These are phyloP conservation scores for Orussus abietinus DNA, from an alignment of 1,140 invertebrate genomes.

Conservation along the genomic window DNA sequence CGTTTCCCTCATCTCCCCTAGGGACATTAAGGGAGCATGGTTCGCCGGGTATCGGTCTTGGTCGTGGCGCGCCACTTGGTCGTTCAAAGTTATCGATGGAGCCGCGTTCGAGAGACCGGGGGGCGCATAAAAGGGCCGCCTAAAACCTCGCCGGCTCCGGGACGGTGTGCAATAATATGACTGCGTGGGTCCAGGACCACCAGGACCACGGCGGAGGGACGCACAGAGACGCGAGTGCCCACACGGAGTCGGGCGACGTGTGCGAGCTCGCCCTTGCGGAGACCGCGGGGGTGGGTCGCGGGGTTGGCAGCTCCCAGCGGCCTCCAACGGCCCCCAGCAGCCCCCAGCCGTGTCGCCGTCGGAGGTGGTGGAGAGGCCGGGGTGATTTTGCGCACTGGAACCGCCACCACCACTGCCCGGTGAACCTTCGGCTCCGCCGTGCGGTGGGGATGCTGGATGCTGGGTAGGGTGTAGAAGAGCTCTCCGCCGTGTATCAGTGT, in stretches of 20 bases:
- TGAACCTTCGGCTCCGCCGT: neutral
- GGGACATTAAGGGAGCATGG: no score
- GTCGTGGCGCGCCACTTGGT: no score
- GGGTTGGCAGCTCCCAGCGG: no score
- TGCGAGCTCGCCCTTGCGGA: constrained; percentile 22
- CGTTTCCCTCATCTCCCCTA: no score
- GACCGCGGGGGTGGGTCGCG: no score
- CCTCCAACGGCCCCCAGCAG: no score
- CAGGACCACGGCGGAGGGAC: constrained; percentile 6
- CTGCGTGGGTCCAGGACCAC: constrained; percentile 6
- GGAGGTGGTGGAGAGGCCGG: constrained; percentile 1
- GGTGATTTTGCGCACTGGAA: constrained; percentile 9
- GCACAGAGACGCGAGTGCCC: constrained; percentile 3
- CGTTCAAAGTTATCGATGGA: no score
- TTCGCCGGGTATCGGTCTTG: no score
- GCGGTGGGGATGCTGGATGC: constrained; percentile 29
- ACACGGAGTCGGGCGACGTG: constrained; percentile 5
- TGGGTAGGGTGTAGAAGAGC: constrained; percentile 21
- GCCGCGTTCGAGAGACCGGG: no score
- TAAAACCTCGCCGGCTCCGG: no score
- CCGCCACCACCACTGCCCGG: neutral
- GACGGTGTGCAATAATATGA: constrained; percentile 12
- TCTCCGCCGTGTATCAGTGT: constrained; percentile 33
- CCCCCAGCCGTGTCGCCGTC: no score
- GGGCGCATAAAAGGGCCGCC: constrained; percentile 29